Base-by-base conservation (phyloP, 2,888 invertebrate species). In the Melanargia galathea region DNA sequence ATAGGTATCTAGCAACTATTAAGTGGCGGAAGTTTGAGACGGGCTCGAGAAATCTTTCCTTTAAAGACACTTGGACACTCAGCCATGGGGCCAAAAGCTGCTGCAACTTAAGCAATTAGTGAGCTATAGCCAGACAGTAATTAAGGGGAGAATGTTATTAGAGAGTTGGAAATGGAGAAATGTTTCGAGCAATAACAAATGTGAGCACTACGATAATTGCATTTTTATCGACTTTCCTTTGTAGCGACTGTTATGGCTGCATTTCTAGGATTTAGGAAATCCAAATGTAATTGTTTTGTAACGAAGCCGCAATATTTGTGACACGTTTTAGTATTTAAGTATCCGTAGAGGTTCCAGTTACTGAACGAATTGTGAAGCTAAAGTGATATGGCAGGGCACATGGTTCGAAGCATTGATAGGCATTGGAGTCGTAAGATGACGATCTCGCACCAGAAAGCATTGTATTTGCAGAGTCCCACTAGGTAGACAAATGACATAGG, bases 21-120 rank as follows among this genome's bases (percentile, higher is more conserved):
- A 83, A 81, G 81, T 78, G 73, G 68, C 71, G 75, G 76, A 85
- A 86, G 80, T 86, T 83, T 75, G 81, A 83, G 86, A 86, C 84
- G 80, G 78, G 82, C 82, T 85, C 82, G 82, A 84, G 82, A 82
- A 78, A 80, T 83, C 87, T 87, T 87, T 85, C 81, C 81, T 84
- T 82, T 82, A 84, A 84, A 83, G 84, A 83, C 84, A 87, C 81
- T 86, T 84, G 75, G 84, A 86, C 84, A 87, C 85, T 89, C 84
- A 81, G 81, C 80, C 80, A 75, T 80, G 80, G 82, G 83, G 86
- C 82, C 80, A 86, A 81, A 83, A 87, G 87, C 88, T 89, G 86
- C 81, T 81, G 77, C 86, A 90, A 90, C 89, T 90, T 90, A 89
- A 89, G 90, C 90, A 90, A 90, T 90, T 90, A 90, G 90, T 82